Base-by-base conservation (phyloP, 1,140 invertebrate genomes). In the Psix sp. region DNA sequence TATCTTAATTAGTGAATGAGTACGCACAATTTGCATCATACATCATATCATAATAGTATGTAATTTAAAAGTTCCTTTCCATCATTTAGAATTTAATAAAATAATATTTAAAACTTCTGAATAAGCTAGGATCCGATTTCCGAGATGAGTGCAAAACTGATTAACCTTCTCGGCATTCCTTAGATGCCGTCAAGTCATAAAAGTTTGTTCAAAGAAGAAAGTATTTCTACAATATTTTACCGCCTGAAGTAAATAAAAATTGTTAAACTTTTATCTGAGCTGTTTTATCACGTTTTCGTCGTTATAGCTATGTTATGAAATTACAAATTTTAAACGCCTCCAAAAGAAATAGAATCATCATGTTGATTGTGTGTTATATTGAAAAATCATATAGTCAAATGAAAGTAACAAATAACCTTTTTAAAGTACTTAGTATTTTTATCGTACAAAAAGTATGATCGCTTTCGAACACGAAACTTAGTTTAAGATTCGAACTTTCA, bases 201-300 rank as follows among this genome's bases (percentile, higher is more conserved):
- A 82, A 81, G 71, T 81, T 80, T 43, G 70, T 52, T 63, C 45
- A 74, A 75, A 72, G 63, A 72, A 60, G 49, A 74, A 77, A 76
- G 77, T 73, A 65, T 71, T 73, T 77, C 48, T n/a, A n/a, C 21
- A 17, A 26, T 45, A 60, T 70, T 68, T 68, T 68, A 60, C 46
- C 43, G 9, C 21, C 20, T 20, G 51, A 42, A 29, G 73, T 78
- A 74, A 68, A 74, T 71, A 78, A 80, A 80, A 80, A 81, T 67
- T 36, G 21, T 16, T 38, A 35, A 76, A 74, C 40, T 65, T 72
- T 71, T 51, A 33, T 43, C 38, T n/a, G 6, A 29, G 16, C 57
- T 74, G 38, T 67, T 63, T 63, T 36, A 54, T 31, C 59, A 29
- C 33, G 7, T 39, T 6, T 31, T 45, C 24, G 29, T 33, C 16